Evolutionary conservation across 2,113 vertebrate genomes (phyloP).

Genomic region (Psophia crepitans): DNA sequence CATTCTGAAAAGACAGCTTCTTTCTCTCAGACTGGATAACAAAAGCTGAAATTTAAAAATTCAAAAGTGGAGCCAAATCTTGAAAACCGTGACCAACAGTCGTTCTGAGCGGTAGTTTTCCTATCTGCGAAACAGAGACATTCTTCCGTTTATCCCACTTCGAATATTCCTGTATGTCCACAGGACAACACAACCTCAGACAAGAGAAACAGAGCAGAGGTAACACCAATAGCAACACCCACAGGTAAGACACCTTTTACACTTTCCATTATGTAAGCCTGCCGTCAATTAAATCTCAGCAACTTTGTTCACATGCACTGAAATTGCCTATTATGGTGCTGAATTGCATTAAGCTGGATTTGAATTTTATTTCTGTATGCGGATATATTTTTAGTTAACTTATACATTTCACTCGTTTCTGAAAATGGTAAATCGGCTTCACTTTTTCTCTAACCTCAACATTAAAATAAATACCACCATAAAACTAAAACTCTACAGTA

Average conservation of each 20-base stretch:
- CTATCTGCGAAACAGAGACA: neutral
- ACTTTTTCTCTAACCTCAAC: neutral
- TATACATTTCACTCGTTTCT: neutral
- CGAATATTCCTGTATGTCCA: neutral
- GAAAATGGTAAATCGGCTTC: neutral
- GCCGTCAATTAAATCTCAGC: neutral
- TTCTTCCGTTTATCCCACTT: neutral
- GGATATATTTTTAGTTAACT: conserved; percentile 39
- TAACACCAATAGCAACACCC: neutral
- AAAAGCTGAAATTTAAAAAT: neutral
- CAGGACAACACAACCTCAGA: neutral
- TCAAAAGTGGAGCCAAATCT: neutral
- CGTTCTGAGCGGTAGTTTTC: neutral
- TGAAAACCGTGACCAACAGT: neutral
- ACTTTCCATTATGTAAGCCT: conserved; percentile 16
- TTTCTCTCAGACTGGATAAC: neutral
- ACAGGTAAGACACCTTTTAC: neutral
- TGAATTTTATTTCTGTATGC: conserved; percentile 29
- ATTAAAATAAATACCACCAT: neutral
- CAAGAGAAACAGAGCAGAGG: neutral
- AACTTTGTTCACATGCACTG: neutral
- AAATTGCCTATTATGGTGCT: conserved; percentile 36
- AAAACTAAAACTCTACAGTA: neutral
- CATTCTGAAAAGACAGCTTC: neutral
- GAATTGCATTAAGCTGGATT: conserved; percentile 32